A percentile compares a stretch with the other conserved stretches of the same genome.
Evolutionary conservation across 2,888 invertebrate genomes (phyloP).

Genomic region (Pristionchus exspectatus): DNA sequence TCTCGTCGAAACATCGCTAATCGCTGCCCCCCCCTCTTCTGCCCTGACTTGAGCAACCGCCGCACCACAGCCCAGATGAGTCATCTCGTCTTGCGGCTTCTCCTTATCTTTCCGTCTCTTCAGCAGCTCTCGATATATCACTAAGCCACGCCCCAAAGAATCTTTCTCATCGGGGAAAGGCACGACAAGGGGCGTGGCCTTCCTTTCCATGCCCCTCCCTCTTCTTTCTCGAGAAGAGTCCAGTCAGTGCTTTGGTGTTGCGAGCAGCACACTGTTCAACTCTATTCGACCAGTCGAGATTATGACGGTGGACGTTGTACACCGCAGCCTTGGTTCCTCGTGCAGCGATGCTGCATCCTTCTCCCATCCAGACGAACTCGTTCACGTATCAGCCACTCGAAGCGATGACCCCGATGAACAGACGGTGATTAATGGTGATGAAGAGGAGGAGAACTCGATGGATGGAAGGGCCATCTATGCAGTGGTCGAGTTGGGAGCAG

Average conservation of each 20-base stretch:
- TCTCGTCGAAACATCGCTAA: neutral
- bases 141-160: neutral
- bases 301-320: neutral
- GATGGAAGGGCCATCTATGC: neutral
- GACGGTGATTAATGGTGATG: neutral
- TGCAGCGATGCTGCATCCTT: neutral
- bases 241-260: slow-evolving; percentile 4
- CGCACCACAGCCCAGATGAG: slow-evolving; percentile 8
- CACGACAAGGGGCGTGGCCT: slow-evolving; percentile 10
- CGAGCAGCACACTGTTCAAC: neutral
- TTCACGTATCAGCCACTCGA: neutral
- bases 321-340: neutral
- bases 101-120: neutral
- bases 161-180: slow-evolving; percentile 3
- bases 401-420: neutral
- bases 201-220: neutral
- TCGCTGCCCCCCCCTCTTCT: neutral
- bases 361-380: neutral
- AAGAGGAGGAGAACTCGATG: neutral
- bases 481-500: slow-evolving; percentile 19
- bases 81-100: slow-evolving; percentile 17
- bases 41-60: neutral
- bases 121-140: neutral
- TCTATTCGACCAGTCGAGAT: neutral
- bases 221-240: neutral